These are phyloP conservation scores for Danio jaintianensis DNA, from an alignment of 2,797 vertebrate species.

Conservation along the genomic window DNA sequence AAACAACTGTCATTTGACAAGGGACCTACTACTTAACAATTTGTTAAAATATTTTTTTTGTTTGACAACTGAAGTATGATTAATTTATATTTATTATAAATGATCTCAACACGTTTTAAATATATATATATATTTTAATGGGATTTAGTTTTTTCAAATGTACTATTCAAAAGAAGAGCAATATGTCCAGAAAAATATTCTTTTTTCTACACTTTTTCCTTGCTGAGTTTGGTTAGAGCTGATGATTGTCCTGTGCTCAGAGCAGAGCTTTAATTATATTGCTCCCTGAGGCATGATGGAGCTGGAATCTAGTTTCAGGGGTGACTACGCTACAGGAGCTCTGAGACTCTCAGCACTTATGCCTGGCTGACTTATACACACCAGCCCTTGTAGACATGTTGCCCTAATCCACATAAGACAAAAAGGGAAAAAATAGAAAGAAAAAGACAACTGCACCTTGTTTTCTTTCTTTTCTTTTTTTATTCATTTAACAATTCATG, in stretches of 20 bases:
- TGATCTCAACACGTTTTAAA: no score
- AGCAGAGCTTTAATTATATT: slow-evolving; percentile 77
- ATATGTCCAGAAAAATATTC: slow-evolving; percentile 13
- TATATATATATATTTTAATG: no score
- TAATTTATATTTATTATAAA: no score
- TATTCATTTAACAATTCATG: slow-evolving; percentile 3
- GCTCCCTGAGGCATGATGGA: slow-evolving; percentile 77
- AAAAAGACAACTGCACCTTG: slow-evolving; percentile 14
- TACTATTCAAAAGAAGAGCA: not conserved
- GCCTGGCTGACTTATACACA: slow-evolving; percentile 58
- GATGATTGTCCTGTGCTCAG: slow-evolving; percentile 69
- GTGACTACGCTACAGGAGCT: slow-evolving; percentile 64
- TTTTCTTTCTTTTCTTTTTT: slow-evolving; percentile 1
- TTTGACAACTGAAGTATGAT: no score
- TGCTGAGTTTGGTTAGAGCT: slow-evolving; percentile 61
- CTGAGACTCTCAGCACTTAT: slow-evolving; percentile 50
- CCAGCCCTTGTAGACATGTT: slow-evolving; percentile 25
- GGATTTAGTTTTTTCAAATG: no score
- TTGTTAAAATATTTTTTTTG: no score
- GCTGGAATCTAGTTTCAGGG: slow-evolving; percentile 77
- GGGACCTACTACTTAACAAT: no score
- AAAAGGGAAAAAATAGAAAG: no score
- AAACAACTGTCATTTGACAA: no score
- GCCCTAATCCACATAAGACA: slow-evolving; percentile 24
- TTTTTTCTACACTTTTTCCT: slow-evolving; percentile 17